phyloP scores from a whole-genome alignment of 2,113 vertebrate genomes.

The Nematolebias whitei region DNA sequence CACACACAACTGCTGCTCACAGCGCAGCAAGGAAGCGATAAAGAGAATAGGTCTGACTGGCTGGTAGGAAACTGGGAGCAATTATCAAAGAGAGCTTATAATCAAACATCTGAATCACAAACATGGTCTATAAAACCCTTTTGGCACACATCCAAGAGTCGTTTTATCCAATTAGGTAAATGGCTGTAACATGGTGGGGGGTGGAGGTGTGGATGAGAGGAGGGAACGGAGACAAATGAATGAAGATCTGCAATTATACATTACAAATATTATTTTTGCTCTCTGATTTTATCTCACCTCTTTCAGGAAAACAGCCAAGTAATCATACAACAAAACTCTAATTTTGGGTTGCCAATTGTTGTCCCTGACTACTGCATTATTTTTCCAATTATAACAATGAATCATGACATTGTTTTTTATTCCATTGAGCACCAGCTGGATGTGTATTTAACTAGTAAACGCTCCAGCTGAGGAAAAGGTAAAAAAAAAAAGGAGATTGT shows the following conservation, averaged over 20 bases:
- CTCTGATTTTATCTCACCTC: conserved; percentile 43
- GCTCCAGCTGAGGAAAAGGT: conserved; percentile 2
- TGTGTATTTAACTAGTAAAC: conserved; percentile 51
- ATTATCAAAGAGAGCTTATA: conserved; percentile 83
- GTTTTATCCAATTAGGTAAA: conserved; percentile 83
- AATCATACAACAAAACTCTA: conserved; percentile 28
- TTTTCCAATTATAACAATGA: conserved; percentile 24
- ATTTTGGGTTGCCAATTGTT: conserved; percentile 30
- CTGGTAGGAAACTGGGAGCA: conserved; percentile 77
- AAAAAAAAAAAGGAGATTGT: no score
- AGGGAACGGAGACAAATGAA: conserved; percentile 65
- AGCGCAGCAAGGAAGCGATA: conserved; percentile 72
- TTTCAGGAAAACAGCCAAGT: conserved; percentile 27
- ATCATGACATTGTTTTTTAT: conserved; percentile 38
- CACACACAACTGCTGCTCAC: conserved; percentile 71
- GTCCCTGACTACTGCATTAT: conserved; percentile 17
- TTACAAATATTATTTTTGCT: conserved; percentile 62
- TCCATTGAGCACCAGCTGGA: conserved; percentile 42
- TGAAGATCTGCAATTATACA: conserved; percentile 61
- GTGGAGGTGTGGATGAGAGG: conserved; percentile 34
- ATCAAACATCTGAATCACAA: conserved; percentile 82
- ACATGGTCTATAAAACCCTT: conserved; percentile 76
- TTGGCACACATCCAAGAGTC: conserved; percentile 80
- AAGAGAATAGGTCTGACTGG: conserved; percentile 71
- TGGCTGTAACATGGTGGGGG: conserved; percentile 74